Base-by-base conservation (phyloP, 2,888 invertebrate genomes). In the Cheilosia pagana region DNA sequence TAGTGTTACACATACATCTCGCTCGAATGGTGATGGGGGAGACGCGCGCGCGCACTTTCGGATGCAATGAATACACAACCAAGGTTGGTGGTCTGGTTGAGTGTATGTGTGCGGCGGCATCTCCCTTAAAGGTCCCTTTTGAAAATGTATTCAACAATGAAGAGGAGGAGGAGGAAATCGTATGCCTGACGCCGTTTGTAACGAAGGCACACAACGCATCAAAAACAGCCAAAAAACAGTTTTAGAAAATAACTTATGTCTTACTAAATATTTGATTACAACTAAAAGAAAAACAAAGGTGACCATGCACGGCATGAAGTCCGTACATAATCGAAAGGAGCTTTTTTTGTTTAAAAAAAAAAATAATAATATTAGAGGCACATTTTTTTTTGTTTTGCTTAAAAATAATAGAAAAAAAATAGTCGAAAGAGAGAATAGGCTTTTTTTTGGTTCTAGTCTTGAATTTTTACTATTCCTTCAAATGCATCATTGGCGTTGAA, bases 201-300 rank as follows among this genome's bases (percentile, higher is more conserved):
- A 75, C 85, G 85, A 81, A 75, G 75, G 85, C 85, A 85, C 75
- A 85, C 85, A 85, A 85, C 85, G 70, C 75, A 81, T 83, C 78
- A 79, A 74, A 79, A 83, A 78, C 79, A 75, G 70, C 62, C 70
- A 81, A 79, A 71, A n/a, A 79, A 71, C 79, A 81, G 81, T 85
- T 81, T 79, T 85, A 85, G 83, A 83, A 83, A 79, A 65, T 79
- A 79, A 83, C 79, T 83, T 79, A 79, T 79, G 79, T 79, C 65
- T 81, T 85, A 85, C 75, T 75, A 81, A 85, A 67, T 85, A 85
- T 75, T 76, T 76, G 43, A 76, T 67, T 85, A 81, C 81, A 85
- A 85, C 85, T 85, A 85, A 85, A 57, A 85, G 81, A 85, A 85
- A 85, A 83, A 79, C 82, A 82, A 76, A 85, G 71, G 71, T 75